These are phyloP conservation scores for Pseudanteris insignis DNA, from an alignment of 2,888 invertebrate genomes.

Conservation along the genomic window DNA sequence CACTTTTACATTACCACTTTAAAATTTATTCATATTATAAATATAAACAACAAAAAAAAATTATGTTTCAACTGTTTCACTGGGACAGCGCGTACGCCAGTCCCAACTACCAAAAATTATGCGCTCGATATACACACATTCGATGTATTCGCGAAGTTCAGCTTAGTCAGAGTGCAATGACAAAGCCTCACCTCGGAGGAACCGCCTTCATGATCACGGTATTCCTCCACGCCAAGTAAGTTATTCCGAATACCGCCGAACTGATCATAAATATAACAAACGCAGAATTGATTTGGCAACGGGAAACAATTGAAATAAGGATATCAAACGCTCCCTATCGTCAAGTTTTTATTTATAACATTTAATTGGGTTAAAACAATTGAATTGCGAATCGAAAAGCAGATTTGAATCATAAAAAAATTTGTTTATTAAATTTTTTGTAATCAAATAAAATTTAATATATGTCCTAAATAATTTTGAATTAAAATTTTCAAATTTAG, in stretches of 20 bases:
- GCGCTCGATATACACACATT: conserved; percentile 71
- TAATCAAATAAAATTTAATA: too few species aligned
- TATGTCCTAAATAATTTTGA: too few species aligned
- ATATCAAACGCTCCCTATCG: conserved; percentile 28
- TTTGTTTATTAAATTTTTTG: neutral
- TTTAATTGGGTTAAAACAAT: neutral
- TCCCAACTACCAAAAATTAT: conserved; percentile 74
- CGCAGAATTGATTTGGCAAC: conserved; percentile 23
- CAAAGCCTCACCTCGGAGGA: conserved; percentile 72
- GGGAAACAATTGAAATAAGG: conserved; percentile 48
- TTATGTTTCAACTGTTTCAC: too few species aligned
- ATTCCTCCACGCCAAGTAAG: conserved; percentile 80
- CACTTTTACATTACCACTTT: too few species aligned
- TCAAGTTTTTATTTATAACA: conserved; percentile 13
- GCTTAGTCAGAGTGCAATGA: conserved; percentile 75
- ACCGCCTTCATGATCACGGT: conserved; percentile 77
- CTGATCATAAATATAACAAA: conserved; percentile 34
- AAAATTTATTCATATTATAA: too few species aligned
- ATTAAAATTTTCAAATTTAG: too few species aligned
- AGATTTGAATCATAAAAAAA: neutral
- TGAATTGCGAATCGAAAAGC: neutral
- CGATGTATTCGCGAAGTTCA: conserved; percentile 72
- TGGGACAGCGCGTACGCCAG: conserved; percentile 74
- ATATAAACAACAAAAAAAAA: conserved; percentile 4
- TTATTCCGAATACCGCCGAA: conserved; percentile 53